A percentile compares a stretch with the other conserved stretches of the same genome.
Conservation (phyloP, 2,113 vertebrate species). For the Anseranas semipalmata region DNA sequence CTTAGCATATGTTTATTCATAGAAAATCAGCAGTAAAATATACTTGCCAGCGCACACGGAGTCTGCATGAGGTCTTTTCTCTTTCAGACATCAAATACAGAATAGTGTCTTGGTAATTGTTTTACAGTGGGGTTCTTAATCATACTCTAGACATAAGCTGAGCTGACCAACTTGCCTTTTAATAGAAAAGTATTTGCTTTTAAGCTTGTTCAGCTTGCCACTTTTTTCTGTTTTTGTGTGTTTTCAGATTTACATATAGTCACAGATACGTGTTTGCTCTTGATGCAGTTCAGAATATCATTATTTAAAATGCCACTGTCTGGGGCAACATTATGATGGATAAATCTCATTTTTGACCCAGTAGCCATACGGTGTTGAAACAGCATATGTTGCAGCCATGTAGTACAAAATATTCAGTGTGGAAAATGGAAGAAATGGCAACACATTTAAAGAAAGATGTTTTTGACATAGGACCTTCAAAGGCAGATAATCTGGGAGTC, state of each 20-base stretch:
- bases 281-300: not conserved
- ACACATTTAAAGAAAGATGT: slow-evolving; percentile 3
- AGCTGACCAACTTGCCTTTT: slow-evolving; percentile 63
- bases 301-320: slow-evolving; percentile 46
- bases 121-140: slow-evolving; percentile 77
- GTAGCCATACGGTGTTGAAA: not conserved
- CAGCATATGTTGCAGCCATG: not conserved
- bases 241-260: not conserved
- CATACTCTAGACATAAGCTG: slow-evolving; percentile 44
- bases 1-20: slow-evolving; percentile 75
- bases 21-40: slow-evolving; percentile 72
- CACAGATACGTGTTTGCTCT: slow-evolving; percentile 1
- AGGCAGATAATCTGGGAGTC: slow-evolving; percentile 30
- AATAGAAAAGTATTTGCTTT: slow-evolving; percentile 66
- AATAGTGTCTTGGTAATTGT: slow-evolving; percentile 65
- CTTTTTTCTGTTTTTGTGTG: slow-evolving; percentile 16
- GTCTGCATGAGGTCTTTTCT: slow-evolving; percentile 64
- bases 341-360: slow-evolving; percentile 57
- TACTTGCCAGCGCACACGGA: not conserved
- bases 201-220: slow-evolving; percentile 59
- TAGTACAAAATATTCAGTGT: not conserved
- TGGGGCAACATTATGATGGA: slow-evolving; percentile 30
- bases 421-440: slow-evolving; percentile 36
- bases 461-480: slow-evolving; percentile 33
- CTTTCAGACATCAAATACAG: slow-evolving; percentile 65